Percentiles rank a stretch among this genome's conserved stretches.
Conservation (phyloP, 2,797 vertebrate species). For the Prunella strophiata region DNA sequence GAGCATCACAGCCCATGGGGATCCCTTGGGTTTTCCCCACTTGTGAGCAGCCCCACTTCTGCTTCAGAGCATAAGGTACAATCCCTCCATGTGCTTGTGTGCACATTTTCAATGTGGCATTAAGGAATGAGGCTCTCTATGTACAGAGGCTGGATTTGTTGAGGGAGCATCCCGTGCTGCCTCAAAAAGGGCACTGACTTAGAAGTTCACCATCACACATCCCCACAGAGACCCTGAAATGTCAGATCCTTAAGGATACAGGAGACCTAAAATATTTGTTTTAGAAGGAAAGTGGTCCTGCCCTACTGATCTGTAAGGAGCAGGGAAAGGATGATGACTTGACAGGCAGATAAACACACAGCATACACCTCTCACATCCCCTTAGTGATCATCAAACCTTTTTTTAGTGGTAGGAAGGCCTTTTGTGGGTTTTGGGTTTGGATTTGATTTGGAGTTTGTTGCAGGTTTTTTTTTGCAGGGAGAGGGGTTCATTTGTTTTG, state of each 20-base stretch:
- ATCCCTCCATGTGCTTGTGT: not conserved
- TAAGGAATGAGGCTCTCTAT: not conserved
- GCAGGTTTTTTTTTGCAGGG: fast-evolving
- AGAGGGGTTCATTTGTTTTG: not conserved
- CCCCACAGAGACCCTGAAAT: not conserved
- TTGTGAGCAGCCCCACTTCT: not conserved
- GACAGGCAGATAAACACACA: not conserved
- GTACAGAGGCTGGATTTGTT: not conserved
- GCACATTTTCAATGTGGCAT: not conserved
- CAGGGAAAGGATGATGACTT: not conserved
- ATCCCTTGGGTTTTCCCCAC: not conserved
- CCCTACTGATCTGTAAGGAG: not conserved
- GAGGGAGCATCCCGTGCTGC: not conserved
- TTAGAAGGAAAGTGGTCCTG: not conserved
- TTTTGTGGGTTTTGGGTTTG: not conserved
- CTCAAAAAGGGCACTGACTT: not conserved
- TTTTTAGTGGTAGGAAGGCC: not conserved
- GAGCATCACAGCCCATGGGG: not conserved
- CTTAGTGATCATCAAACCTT: not conserved
- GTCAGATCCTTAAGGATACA: not conserved
- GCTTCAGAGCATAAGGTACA: not conserved
- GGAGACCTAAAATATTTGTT: not conserved
- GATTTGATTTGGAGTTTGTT: not conserved
- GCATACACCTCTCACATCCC: not conserved
- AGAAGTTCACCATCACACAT: not conserved